Base-by-base conservation (phyloP, 2,888 invertebrate species). In the Polia nebulosa region DNA sequence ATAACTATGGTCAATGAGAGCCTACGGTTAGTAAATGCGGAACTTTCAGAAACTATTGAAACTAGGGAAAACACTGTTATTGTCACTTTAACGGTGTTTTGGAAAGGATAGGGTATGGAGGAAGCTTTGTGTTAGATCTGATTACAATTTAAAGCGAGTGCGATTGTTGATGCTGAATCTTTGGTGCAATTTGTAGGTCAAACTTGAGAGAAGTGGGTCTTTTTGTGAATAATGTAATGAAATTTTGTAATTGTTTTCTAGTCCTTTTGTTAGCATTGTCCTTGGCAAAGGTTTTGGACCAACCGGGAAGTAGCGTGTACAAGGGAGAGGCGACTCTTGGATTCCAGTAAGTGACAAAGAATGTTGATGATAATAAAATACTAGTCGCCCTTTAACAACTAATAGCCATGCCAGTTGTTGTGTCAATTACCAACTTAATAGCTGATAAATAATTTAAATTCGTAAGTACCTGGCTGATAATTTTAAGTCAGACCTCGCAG, bases 1-100 rank as follows among this genome's bases (percentile, higher is more conserved):
- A 78, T 76, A 82, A 74, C 80, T 83, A 83, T 83, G 83, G 83
- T 82, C 85, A 83, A 84, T 80, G 83, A 78, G 83, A 71, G 61
- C 80, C 75, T 44, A 58, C 51, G 58, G 56, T 70, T 61, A 63
- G 77, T 68, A 69, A 80, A 80, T 70, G 72, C 80, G 85, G 83
- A 84, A 82, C 66, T 78, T 64, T 72, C 60, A 79, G 76, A 76
- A 45, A 65, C 60, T 70, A 57, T 63, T 58, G 65, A 74, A 72
- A 58, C 65, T 62, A 59, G 66, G 47, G 75, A 41, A 77, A 80
- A 65, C 60, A 52, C 17, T 76, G 44, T 61, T 81, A 70, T 83
- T 78, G 76, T 76, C 34, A 53, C 17, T 61, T 22, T 52, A 59
- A 63, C 53, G 34, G 62, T 51, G 29, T 56, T 68, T 62, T 70